Evolutionary conservation across 64 coral and sea anemone genomes (phyloP).

Genomic region (Stylophora pistillata): DNA sequence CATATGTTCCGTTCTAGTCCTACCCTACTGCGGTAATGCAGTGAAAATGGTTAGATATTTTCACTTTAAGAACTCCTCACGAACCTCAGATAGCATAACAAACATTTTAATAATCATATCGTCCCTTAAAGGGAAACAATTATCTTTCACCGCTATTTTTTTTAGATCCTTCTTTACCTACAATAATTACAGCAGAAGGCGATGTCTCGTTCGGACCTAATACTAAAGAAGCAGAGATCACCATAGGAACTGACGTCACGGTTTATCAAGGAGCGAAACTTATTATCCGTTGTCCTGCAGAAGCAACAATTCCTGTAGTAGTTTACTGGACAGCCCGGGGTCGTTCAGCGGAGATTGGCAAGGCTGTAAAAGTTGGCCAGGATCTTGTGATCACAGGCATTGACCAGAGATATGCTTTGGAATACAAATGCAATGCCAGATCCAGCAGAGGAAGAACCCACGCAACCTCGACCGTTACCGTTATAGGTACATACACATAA

Average conservation of each 20-base stretch:
- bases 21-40: too few relatives aligned
- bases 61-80: too few relatives aligned
- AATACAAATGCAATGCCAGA: slow-evolving; percentile 61
- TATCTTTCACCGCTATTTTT: neutral
- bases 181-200: slow-evolving; percentile 49
- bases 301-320: neutral
- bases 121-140: too few relatives aligned
- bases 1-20: too few relatives aligned
- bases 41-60: too few relatives aligned
- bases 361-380: slow-evolving; percentile 67
- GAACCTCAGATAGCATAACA: too few relatives aligned
- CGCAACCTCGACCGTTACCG: slow-evolving; percentile 39
- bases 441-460: slow-evolving; percentile 19
- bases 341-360: slow-evolving; percentile 64
- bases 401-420: slow-evolving; percentile 68
- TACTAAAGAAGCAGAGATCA: slow-evolving; percentile 59
- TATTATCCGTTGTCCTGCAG: slow-evolving; percentile 71
- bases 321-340: slow-evolving; percentile 65
- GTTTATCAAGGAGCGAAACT: slow-evolving; percentile 66
- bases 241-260: slow-evolving; percentile 64
- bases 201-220: slow-evolving; percentile 54
- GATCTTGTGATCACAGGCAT: slow-evolving; percentile 67
- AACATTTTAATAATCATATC: too few relatives aligned
- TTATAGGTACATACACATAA: slow-evolving; percentile 46
- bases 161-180: slow-evolving; percentile 31